Base-by-base conservation (phyloP, 2,888 invertebrate genomes). In the Allophyes oxyacanthae region DNA sequence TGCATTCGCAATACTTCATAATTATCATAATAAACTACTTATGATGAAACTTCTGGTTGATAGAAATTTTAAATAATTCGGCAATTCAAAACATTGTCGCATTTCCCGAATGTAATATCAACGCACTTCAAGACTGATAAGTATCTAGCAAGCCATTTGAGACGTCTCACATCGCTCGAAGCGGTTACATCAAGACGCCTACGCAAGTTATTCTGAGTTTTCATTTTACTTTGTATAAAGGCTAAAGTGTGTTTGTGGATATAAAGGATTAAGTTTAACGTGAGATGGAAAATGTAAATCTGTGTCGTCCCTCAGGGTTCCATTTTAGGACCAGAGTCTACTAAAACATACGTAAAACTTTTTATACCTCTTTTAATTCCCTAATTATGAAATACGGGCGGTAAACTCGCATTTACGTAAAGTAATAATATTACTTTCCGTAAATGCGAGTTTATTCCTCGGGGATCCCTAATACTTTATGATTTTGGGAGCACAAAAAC, bases 361-460 rank as follows among this genome's bases (percentile, higher is more conserved):
- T 52, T 40, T 44, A 44, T 36, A 46, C 10, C 50, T 28, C 15
- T 42, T 54, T 49, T 55, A 42, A 50, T 54, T 33, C 25, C 11
- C 10, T 25, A 59, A 44, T 65, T 40, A 50, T 66, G 46, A 62
- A 56, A 46, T 46, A 56, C 10, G 41, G 11, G 2, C 13, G 10
- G 9, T 20, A 28, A 28, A 28, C 25, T n/a, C n/a, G n/a, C n/a
- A n/a, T n/a, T n/a, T n/a, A 6, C 4, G 25, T 5, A 25, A 25
- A 5, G 25, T 25, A 25, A 5, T 37, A 10, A 11, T 20, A 14
- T 55, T 34, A 60, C 20, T 28, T 40, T 8, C 30, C 13, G 0
- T 1, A 13, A 40, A 48, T 48, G 2, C 6, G 20, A n/a, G 41
- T 11, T 42, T 40, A 14, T 52, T 42, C 25, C 36, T 32, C 5